Conservation (phyloP, 2,888 invertebrate species). For the Orchesella flavescens region DNA sequence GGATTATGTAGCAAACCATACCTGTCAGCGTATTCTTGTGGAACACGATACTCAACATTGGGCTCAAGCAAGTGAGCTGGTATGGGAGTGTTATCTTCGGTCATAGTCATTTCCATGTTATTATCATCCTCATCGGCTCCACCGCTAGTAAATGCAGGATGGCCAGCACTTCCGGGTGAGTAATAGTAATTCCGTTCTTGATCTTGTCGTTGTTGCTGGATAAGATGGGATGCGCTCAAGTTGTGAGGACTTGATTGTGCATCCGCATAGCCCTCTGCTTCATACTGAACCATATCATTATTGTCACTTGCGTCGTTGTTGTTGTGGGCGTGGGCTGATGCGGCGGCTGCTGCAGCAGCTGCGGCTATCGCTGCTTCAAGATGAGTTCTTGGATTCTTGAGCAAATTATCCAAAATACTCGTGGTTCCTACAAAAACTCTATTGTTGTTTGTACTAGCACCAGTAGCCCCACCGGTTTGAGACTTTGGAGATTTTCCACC, state of each 20-base stretch:
- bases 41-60: slow-evolving; percentile 72
- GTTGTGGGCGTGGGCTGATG: slow-evolving; percentile 50
- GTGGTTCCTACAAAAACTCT: slow-evolving; percentile 71
- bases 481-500: slow-evolving; percentile 68
- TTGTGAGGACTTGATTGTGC: slow-evolving; percentile 68
- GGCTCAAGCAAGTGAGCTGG: slow-evolving; percentile 72
- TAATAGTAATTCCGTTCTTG: slow-evolving; percentile 67
- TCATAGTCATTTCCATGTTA: slow-evolving; percentile 71
- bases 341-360: slow-evolving; percentile 64
- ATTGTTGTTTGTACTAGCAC: slow-evolving; percentile 67
- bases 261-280: slow-evolving; percentile 70
- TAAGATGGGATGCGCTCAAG: slow-evolving; percentile 65
- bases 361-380: slow-evolving; percentile 67
- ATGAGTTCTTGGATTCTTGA: slow-evolving; percentile 70
- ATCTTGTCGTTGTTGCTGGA: slow-evolving; percentile 58
- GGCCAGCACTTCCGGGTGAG: slow-evolving; percentile 68
- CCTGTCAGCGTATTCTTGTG: slow-evolving; percentile 70
- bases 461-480: slow-evolving; percentile 44
- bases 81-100: slow-evolving; percentile 70
- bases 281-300: slow-evolving; percentile 72
- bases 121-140: slow-evolving; percentile 67
- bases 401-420: slow-evolving; percentile 72
- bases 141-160: slow-evolving; percentile 67
- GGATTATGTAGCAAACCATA: slow-evolving; percentile 70
- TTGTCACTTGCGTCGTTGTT: slow-evolving; percentile 70